Base-by-base conservation (phyloP, 1,140 invertebrate species). In the Batillaria attramentaria region DNA sequence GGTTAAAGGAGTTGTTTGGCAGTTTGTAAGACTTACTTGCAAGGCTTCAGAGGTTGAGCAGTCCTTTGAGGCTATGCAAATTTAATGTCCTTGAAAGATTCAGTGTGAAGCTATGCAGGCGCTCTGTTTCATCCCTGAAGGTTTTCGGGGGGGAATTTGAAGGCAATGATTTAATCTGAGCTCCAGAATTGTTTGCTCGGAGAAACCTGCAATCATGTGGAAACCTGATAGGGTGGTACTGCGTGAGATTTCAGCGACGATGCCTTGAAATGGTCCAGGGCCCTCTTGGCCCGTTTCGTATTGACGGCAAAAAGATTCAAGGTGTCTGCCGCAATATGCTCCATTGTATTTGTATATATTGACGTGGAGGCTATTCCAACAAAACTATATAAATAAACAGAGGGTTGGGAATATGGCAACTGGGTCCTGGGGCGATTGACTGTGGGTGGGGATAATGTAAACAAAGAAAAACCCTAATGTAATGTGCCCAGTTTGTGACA, bases 311-410 rank as follows among this genome's bases (percentile, higher is more conserved):
- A n/a, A n/a, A n/a, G n/a, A n/a, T n/a, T n/a, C n/a, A n/a, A n/a
- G n/a, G n/a, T n/a, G n/a, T n/a, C n/a, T n/a, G n/a, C n/a, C n/a
- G n/a, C n/a, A n/a, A n/a, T n/a, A n/a, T 60, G 31, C 57, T 43
- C 28, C 37, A 31, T 1, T 4, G n/a, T 42, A 37, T 46, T 41
- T 41, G 68, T 31, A 70, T 35, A 31, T 69, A n/a, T 13, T n/a
- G 42, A 28, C 43, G 68, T 70, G 68, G 68, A 70, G 68, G 68
- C 50, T 70, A 70, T 70, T 70, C 68, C 68, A 70, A 70, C 68
- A 10, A 70, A 24, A 6, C n/a, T 8, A 37, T n/a, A 3, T 33
- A 3, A 42, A 4, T 46, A n/a, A 16, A 70, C 35, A 46, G 1
- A 46, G n/a, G 43, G 6, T 46, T 31, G 31, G 42, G 16, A n/a